Conservation (phyloP, 2,888 invertebrate genomes). For the Microdon myrmicae region DNA sequence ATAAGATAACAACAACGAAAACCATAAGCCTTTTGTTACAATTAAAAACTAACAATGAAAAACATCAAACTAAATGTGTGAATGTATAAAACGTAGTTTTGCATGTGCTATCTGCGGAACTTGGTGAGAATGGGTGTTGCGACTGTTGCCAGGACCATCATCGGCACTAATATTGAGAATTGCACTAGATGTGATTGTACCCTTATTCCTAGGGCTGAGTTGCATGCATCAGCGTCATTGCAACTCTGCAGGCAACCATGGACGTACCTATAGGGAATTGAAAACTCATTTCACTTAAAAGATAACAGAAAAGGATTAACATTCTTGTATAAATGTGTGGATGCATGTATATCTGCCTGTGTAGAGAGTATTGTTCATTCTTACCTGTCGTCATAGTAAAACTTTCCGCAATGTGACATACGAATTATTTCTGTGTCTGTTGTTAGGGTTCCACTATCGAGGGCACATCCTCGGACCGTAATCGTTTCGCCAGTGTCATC, state of each 20-base stretch:
- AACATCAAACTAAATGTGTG: too few relatives aligned
- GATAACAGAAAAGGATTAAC: background rate
- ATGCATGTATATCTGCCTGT: background rate
- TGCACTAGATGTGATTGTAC: slow-evolving; percentile 36
- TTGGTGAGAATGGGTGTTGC: slow-evolving; percentile 26
- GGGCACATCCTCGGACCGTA: slow-evolving; percentile 91
- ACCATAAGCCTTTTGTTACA: slow-evolving; percentile 4
- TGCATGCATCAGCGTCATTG: slow-evolving; percentile 92
- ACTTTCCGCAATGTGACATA: slow-evolving; percentile 97
- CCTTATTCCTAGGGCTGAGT: slow-evolving; percentile 63
- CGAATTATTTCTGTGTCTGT: slow-evolving; percentile 96
- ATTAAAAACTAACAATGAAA: slow-evolving; percentile 17
- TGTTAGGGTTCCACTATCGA: slow-evolving; percentile 94
- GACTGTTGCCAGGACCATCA: slow-evolving; percentile 33
- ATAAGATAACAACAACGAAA: slow-evolving; percentile 1
- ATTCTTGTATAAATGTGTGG: background rate
- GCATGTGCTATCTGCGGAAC: slow-evolving; percentile 45
- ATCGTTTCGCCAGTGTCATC: slow-evolving; percentile 84
- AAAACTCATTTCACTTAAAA: slow-evolving; percentile 38
- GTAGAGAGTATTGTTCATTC: slow-evolving; percentile 36
- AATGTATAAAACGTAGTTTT: too few relatives aligned
- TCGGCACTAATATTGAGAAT: slow-evolving; percentile 36
- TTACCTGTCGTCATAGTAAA: slow-evolving; percentile 87
- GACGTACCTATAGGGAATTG: slow-evolving; percentile 74
- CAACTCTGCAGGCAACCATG: slow-evolving; percentile 95